Evolutionary conservation across 2,797 vertebrate species (phyloP).

Genomic region (Odontamblyopus lacepedii): DNA sequence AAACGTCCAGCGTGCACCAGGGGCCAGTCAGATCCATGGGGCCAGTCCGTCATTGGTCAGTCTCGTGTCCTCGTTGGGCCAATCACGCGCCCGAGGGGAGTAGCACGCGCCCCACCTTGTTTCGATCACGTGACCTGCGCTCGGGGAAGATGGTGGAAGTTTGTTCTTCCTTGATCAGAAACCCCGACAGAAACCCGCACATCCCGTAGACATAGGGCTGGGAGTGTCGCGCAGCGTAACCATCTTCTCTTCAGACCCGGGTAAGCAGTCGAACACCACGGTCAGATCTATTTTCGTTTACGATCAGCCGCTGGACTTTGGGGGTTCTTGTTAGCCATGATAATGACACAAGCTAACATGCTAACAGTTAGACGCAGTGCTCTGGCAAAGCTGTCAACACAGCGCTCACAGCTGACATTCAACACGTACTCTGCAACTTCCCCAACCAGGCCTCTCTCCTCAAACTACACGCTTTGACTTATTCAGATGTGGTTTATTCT

Average conservation of each 20-base stretch:
- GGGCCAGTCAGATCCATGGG: not conserved
- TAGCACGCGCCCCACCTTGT: slow-evolving; percentile 63
- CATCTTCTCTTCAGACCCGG: slow-evolving; percentile 26
- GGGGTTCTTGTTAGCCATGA: slow-evolving; percentile 55
- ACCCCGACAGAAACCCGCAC: slow-evolving; percentile 48
- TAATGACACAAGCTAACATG: slow-evolving; percentile 57
- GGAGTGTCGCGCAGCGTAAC: slow-evolving; percentile 2
- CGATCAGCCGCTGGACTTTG: slow-evolving; percentile 46
- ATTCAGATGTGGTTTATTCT: not conserved
- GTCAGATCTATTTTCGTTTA: not conserved
- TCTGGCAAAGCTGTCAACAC: slow-evolving; percentile 31
- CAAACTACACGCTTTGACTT: not conserved
- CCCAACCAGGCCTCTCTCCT: not conserved
- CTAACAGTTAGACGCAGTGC: slow-evolving; percentile 52
- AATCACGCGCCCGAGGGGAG: slow-evolving; percentile 37
- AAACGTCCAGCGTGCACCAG: slow-evolving; percentile 13
- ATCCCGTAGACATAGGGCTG: slow-evolving; percentile 25
- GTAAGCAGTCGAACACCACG: slow-evolving; percentile 45
- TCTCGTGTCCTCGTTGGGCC: slow-evolving; percentile 18
- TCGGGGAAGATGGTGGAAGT: slow-evolving; percentile 77
- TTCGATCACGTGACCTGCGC: slow-evolving; percentile 72
- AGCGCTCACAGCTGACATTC: slow-evolving; percentile 44
- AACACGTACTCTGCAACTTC: slow-evolving; percentile 46
- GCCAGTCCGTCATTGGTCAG: slow-evolving; percentile 33
- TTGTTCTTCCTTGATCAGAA: slow-evolving; percentile 71